A percentile compares a stretch with the other conserved stretches of the same genome.
These are phyloP conservation scores for Leuciscus idus DNA, from an alignment of 2,113 vertebrate genomes.

Conservation along the genomic window DNA sequence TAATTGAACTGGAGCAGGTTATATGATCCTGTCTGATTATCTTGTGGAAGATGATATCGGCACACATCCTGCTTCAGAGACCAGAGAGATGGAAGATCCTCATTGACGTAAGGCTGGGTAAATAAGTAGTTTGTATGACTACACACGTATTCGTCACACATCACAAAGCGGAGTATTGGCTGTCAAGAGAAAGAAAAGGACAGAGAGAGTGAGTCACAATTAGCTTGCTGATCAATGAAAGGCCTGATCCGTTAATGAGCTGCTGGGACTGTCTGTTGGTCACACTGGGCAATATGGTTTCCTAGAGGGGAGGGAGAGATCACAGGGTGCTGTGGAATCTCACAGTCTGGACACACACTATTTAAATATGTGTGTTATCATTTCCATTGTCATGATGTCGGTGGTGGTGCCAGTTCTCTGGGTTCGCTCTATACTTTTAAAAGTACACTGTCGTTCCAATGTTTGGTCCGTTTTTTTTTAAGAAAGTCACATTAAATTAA, in stretches of 20 bases:
- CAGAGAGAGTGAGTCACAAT: conserved; percentile 22
- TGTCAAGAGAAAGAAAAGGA: conserved; percentile 18
- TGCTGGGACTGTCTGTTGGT: background rate
- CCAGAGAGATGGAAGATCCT: conserved; percentile 19
- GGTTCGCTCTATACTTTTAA: background rate
- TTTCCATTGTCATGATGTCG: background rate
- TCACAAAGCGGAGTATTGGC: background rate
- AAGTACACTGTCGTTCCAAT: background rate
- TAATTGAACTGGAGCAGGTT: conserved; percentile 52
- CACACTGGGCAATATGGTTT: conserved; percentile 16
- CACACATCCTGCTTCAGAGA: conserved; percentile 27
- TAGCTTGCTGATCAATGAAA: conserved; percentile 16
- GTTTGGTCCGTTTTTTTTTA: background rate
- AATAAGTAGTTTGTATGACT: conserved; percentile 6
- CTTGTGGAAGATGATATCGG: conserved; percentile 36
- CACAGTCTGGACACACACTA: background rate
- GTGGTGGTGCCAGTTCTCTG: background rate
- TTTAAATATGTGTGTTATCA: background rate
- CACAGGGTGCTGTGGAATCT: conserved; percentile 3
- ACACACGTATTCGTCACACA: background rate
- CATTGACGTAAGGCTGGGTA: conserved; percentile 1
- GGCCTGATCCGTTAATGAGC: background rate
- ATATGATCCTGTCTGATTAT: conserved; percentile 45
- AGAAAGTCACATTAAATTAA: background rate
- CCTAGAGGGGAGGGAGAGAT: background rate